Percentiles rank a stretch among this genome's conserved stretches.
phyloP scores from a whole-genome alignment of 2,113 vertebrate species.

The Psilopsiagon aurifrons region DNA sequence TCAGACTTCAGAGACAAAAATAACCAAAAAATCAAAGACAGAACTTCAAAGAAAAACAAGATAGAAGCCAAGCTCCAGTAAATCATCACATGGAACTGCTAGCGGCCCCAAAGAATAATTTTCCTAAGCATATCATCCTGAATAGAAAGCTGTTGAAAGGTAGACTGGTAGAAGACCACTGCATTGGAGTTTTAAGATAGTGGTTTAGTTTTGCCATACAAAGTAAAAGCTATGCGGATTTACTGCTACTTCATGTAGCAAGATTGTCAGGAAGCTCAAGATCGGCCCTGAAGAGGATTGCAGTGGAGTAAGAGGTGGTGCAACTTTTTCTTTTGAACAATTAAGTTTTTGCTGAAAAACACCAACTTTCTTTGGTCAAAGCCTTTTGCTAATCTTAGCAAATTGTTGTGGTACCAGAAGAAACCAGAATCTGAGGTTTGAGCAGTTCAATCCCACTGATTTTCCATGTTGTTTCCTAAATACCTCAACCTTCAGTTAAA shows the following conservation, averaged over 20 bases:
- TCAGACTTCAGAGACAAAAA: not conserved
- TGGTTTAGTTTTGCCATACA: not conserved
- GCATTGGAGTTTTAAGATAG: not conserved
- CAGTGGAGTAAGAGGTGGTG: not conserved
- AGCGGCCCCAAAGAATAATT: not conserved
- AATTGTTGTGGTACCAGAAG: not conserved
- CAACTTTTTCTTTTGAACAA: not conserved
- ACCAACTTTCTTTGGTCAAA: not conserved
- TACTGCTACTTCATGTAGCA: not conserved
- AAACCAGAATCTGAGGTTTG: not conserved
- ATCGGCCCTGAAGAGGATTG: not conserved
- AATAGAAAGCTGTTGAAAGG: conserved; percentile 38
- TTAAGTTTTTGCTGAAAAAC: not conserved
- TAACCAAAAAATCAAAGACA: conserved; percentile 7
- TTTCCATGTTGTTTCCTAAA: not conserved
- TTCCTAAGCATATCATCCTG: not conserved
- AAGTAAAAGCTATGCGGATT: conserved; percentile 5
- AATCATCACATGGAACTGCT: conserved; percentile 6
- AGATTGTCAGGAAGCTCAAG: not conserved
- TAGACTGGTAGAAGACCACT: not conserved
- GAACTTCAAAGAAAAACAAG: conserved; percentile 48
- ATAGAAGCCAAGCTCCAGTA: conserved; percentile 21
- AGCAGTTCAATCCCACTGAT: not conserved
- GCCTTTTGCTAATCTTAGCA: not conserved
- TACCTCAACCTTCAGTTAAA: not conserved